Base-by-base conservation (phyloP, 2,113 vertebrate genomes). In the Onychostoma macrolepis region DNA sequence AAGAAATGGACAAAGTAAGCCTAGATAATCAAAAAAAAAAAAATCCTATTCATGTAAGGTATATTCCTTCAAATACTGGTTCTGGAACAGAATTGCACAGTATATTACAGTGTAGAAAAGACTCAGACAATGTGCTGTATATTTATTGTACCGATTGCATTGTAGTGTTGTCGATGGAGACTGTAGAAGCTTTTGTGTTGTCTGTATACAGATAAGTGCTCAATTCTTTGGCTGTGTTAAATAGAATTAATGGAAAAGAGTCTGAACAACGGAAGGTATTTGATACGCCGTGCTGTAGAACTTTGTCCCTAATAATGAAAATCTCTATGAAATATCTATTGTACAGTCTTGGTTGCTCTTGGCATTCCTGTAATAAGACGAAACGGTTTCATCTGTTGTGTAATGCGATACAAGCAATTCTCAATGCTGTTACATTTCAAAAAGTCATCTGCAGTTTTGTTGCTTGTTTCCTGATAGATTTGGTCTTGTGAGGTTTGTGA, bases 401-500 rank as follows among this genome's bases (percentile, higher is more conserved):
- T 84, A 26, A 63, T 85, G 38, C 24, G 38, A 65, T 69, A 50
- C 78, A 84, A 69, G 45, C 19, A 13, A 65, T 69, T 76, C 17
- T 45, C 80, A 83, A 43, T 81, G 65, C 21, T 63, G 38, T 58
- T 50, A 81, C 61, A 19, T 78, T 84, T 71, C 53, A 72, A 83
- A 58, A 80, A 65, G 56, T n/a, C 69, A 78, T 61, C 80, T 83
- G 79, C 71, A 65, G 79, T 79, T 53, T 65, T 67, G 30, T 83
- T 77, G 21, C 30, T 86, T 79, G 5, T 76, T 80, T 83, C n/a
- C 88, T 76, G 83, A 58, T 85, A 41, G 38, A 41, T 74, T 89
- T 85, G 61, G 43, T 56, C 89, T 87, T 50, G 86, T 41, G 30
- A 87, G 85, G 33, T 79, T 78, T 89, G 84, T 91, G 19, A 91